Base-by-base conservation (phyloP, 2,888 invertebrate genomes). In the Mellilla xanthometata region DNA sequence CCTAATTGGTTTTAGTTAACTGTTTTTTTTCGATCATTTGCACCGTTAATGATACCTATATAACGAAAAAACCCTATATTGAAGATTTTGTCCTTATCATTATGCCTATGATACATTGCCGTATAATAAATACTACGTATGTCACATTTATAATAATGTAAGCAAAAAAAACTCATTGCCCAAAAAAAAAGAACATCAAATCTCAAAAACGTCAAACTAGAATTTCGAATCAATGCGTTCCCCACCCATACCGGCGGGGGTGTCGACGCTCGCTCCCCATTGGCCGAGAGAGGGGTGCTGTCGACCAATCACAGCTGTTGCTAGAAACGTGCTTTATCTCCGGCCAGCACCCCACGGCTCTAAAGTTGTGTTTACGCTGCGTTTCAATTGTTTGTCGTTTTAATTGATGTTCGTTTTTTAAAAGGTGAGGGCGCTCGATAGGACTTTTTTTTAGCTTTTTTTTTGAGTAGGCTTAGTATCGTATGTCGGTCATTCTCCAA, bases 311-410 rank as follows among this genome's bases (percentile, higher is more conserved):
- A 65, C 58, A 49, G 49, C 41, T 62, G 68, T 54, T 56, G 59
- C 52, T 54, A 48, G 50, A 60, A 48, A 76, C 85, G 85, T 85
- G 87, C 83, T 72, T 72, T 87, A 88, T 88, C 87, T 82, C 60
- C 54, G 42, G 64, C 64, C 54, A 56, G 70, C 73, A 73, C 81
- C 81, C 81, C 30, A 40, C 46, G 31, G 39, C 39, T 74, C 75
- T 73, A 75, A 72, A 76, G 76, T 74, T 76, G 58, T 86, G 88
- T 88, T 88, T 87, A 78, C 82, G 74, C 59, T 78, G 87, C 87
- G 74, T 83, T 86, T 82, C 76, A 68, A 60, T 76, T 88, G 87
- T 88, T 88, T 88, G 87, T 76, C 75, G 66, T 74, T 71, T 76
- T 82, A 82, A 82, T 82, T 80, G 81, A 81, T 81, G 78, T 73